A percentile compares a stretch with the other conserved stretches of the same genome.
Evolutionary conservation across 2,888 invertebrate species (phyloP).

Genomic region (Plebejus anna): DNA sequence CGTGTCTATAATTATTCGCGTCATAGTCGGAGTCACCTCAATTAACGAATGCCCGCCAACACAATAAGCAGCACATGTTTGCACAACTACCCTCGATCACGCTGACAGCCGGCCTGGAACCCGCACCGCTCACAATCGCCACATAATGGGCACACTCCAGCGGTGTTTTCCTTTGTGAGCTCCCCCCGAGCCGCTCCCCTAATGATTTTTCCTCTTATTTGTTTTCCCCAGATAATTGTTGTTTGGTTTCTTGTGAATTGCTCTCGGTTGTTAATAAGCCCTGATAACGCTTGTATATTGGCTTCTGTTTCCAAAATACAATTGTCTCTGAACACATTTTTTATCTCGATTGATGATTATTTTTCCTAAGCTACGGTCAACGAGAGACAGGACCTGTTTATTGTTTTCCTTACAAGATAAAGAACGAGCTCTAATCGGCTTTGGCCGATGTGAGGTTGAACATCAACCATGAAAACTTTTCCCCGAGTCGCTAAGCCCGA

Average conservation of each 20-base stretch:
- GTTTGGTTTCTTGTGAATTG: conserved; percentile 74
- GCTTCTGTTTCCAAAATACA: conserved; percentile 31
- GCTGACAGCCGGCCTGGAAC: conserved; percentile 61
- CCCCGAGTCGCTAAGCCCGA: background rate
- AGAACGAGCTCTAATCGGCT: background rate
- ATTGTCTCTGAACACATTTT: conserved; percentile 29
- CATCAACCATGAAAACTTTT: background rate
- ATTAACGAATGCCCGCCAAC: background rate
- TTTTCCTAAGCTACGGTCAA: background rate
- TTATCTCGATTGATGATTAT: background rate
- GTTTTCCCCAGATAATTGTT: conserved; percentile 77
- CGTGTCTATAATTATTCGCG: conserved; percentile 6
- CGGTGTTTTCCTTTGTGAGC: conserved; percentile 68
- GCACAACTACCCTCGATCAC: conserved; percentile 65
- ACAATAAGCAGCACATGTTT: conserved; percentile 32
- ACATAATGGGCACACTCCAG: conserved; percentile 52
- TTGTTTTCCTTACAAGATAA: background rate
- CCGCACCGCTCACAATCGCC: conserved; percentile 53
- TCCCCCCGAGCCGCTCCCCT: conserved; percentile 61
- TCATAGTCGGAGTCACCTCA: conserved; percentile 11
- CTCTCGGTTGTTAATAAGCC: conserved; percentile 62
- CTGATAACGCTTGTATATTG: conserved; percentile 41
- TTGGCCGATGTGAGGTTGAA: background rate
- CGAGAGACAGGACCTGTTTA: background rate
- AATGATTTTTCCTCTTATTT: conserved; percentile 76